These are phyloP conservation scores for Ibycter americanus DNA, from an alignment of 2,797 vertebrate species.

Conservation along the genomic window DNA sequence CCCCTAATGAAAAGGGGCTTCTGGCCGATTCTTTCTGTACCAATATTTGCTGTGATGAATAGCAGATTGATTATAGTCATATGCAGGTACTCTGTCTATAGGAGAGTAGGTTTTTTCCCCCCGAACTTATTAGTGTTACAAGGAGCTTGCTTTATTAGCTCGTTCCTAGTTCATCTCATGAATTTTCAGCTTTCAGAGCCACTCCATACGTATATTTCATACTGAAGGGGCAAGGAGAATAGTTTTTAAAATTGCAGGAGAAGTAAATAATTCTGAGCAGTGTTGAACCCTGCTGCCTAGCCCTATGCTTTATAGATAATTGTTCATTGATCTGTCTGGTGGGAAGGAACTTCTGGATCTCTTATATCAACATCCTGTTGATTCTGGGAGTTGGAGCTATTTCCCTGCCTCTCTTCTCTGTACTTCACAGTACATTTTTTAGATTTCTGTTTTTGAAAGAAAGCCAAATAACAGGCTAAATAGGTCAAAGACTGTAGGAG, in stretches of 20 bases:
- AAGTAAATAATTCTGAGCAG: conserved; percentile 44
- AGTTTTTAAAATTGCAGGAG: conserved; percentile 32
- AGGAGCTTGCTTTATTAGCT: conserved; percentile 31
- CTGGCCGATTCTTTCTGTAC: not conserved
- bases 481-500: conserved; percentile 57
- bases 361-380: conserved; percentile 20
- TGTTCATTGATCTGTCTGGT: conserved; percentile 50
- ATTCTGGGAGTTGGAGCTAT: not conserved
- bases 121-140: not conserved
- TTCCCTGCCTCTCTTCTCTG: not conserved
- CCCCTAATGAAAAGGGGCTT: not conserved
- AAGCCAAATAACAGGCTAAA: conserved; percentile 46
- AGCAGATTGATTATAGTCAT: not conserved
- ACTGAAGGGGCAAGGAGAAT: not conserved
- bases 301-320: conserved; percentile 34
- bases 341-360: conserved; percentile 8
- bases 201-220: not conserved
- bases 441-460: conserved; percentile 44
- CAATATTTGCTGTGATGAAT: not conserved
- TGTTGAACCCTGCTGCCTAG: conserved; percentile 6
- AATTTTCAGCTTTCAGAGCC: conserved; percentile 33
- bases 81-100: not conserved
- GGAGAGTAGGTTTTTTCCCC: not conserved
- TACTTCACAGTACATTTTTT: not conserved
- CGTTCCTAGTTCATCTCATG: not conserved